Evolutionary conservation across 2,113 vertebrate genomes (phyloP).

Genomic region (Eonycteris spelaea): DNA sequence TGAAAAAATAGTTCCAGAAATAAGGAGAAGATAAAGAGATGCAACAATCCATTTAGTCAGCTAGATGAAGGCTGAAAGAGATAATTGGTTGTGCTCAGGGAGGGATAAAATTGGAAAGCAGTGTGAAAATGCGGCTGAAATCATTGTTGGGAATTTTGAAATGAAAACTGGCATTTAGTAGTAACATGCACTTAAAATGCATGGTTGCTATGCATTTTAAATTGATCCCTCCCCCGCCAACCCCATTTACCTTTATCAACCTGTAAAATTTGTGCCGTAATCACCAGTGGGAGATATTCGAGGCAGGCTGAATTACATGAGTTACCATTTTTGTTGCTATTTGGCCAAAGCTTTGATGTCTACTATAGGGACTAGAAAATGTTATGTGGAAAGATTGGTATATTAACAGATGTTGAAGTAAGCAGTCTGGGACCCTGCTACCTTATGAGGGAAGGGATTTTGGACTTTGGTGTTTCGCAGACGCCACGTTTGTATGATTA

Average conservation of each 20-base stretch:
- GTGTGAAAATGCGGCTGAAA: background rate
- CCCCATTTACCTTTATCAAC: background rate
- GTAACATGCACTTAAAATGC: background rate
- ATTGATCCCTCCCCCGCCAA: background rate
- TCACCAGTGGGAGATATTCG: background rate
- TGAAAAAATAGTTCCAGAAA: conserved; percentile 29
- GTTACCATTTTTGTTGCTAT: background rate
- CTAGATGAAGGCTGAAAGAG: background rate
- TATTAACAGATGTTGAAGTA: background rate
- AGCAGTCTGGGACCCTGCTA: background rate
- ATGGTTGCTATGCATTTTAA: background rate
- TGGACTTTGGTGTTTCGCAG: conserved; percentile 14
- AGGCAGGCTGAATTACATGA: background rate
- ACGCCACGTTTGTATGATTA: conserved; percentile 4
- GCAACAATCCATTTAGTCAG: background rate
- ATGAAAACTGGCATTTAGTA: background rate
- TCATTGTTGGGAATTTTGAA: background rate
- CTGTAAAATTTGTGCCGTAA: background rate
- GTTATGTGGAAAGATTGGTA: background rate
- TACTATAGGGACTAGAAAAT: background rate
- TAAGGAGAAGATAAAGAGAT: conserved; percentile 16
- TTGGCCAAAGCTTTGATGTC: conserved; percentile 11
- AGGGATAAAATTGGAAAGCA: conserved; percentile 25
- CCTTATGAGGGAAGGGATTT: conserved; percentile 34
- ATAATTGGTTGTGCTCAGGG: background rate